Evolutionary conservation across 2,888 invertebrate species (phyloP), one percentile per base, ranked within the genome.

Genomic region (Tuta absoluta): DNA sequence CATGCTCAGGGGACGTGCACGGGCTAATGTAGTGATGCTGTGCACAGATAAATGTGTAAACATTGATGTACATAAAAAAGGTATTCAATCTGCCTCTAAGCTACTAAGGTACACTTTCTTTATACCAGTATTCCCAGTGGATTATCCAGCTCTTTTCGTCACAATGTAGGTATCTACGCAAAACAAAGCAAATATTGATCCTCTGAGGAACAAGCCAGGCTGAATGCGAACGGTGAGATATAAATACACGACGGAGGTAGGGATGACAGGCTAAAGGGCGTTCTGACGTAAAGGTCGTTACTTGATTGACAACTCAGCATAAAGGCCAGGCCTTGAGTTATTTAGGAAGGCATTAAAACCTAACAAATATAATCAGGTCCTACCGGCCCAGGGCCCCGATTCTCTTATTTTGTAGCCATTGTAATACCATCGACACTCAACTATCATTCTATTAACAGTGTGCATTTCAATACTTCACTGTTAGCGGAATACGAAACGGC

Each of bases 291-390:
- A 69, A 72, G 76, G 76, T 81, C 81, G 71, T 82, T 80, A 80
- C 81, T 84, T 82, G 82, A 81, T 77, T 80, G 83, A 82, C 80
- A 45, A 80, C 73, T 71, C 75, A 76, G 75, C 75, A 81, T 84
- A 53, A 53, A 82, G 80, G 78, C 75, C 79, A 76, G 76, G 33
- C 33, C 33, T 33, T 33, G 33, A 10, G 76, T 73, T 23, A 64
- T 60, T 61, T 64, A 56, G 61, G 17, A 59, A 33, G 53, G 21
- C 53, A 53, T 62, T 51, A 51, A 21, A 33, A 33, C 33, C 33
- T 33, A 5, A 33, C 33, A 33, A 33, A 33, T 8, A 33, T 33
- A 33, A 33, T 33, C 33, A 10, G n/a, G n/a, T n/a, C n/a, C n/a
- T n/a, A n/a, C n/a, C n/a, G n/a, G n/a, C n/a, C n/a, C n/a, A n/a